Evolutionary conservation across 2,888 invertebrate genomes (phyloP), one percentile per base, ranked within the genome.

Genomic region (Drosophila neonasuta): DNA sequence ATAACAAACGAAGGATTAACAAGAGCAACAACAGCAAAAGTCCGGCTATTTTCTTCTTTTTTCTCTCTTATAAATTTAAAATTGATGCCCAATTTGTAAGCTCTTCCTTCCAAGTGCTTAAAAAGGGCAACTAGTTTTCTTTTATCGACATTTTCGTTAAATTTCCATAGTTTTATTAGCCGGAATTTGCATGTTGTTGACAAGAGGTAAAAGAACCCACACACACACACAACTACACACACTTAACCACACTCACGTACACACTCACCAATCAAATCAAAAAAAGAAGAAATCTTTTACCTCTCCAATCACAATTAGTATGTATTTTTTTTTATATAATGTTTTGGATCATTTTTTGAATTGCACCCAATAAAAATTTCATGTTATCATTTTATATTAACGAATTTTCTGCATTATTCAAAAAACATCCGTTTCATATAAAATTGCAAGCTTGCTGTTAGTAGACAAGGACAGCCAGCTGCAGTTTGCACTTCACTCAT

Each of bases 351-450:
- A 39, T 29, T 20, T 36, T 45, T 45, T 30, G 17, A 60, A 24
- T 13, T 42, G 45, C 36, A 60, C 17, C 29, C 32, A 59, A 59
- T 45, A 45, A 51, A 44, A 36, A 41, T 41, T 52, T 13, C 15
- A 52, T 51, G 44, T 52, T 42, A 29, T 44, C 45, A 59, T 59
- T 15, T 59, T n/a, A 29, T 36, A 30, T 8, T 51, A 51, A 51
- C 58, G 58, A 58, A 58, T 58, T 58, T 51, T 34, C n/a, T 44
- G 10, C 42, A 58, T 58, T 58, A 51, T 42, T 44, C 24, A 13
- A 57, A 44, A 54, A 44, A 44, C 10, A 32, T 34, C 10, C 4
- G 11, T 34, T 36, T 36, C 11, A 36, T 11, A 32, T 32, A 10
- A 10, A 34, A 29, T 13, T 30, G 13, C 42, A 57, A 41, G 39